These are phyloP conservation scores for Zaprionus taronus DNA, from an alignment of 1,140 invertebrate species.

Conservation along the genomic window DNA sequence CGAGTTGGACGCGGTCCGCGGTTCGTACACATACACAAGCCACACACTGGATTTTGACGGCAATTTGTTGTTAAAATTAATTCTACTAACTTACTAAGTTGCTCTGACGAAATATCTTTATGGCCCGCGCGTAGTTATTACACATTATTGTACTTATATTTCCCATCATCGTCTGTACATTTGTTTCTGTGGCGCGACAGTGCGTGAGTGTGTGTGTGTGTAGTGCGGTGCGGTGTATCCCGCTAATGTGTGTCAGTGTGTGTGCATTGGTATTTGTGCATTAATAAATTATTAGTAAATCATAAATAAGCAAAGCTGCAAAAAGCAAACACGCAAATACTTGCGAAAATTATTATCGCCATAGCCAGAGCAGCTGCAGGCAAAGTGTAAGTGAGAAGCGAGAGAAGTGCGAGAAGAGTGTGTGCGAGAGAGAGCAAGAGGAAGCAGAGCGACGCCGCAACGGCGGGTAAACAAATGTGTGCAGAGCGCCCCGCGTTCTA, in stretches of 20 bases:
- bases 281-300: constrained; percentile 69
- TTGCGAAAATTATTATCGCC: constrained; percentile 46
- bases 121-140: constrained; percentile 27
- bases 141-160: constrained; percentile 18
- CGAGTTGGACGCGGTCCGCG: constrained; percentile 51
- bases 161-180: constrained; percentile 36
- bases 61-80: constrained; percentile 47
- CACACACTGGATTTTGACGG: constrained; percentile 21
- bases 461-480: constrained; percentile 51
- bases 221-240: constrained; percentile 13
- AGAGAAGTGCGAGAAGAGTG: constrained; percentile 18
- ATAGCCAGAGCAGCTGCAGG: constrained; percentile 44
- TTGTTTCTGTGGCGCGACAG: constrained; percentile 13
- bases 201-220: constrained; percentile 17
- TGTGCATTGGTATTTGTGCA: constrained; percentile 42
- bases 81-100: constrained; percentile 32
- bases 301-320: constrained; percentile 38
- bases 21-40: constrained; percentile 31
- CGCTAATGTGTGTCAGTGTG: constrained; percentile 10
- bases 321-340: constrained; percentile 44
- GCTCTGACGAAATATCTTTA: constrained; percentile 31
- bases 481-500: constrained; percentile 47
- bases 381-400: constrained; percentile 57
- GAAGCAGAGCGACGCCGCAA: constrained; percentile 40
- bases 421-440: constrained; percentile 32